Evolutionary conservation across 2,113 vertebrate species (phyloP), one percentile per base, ranked within the genome.

Genomic region (Urocitellus parryii): DNA sequence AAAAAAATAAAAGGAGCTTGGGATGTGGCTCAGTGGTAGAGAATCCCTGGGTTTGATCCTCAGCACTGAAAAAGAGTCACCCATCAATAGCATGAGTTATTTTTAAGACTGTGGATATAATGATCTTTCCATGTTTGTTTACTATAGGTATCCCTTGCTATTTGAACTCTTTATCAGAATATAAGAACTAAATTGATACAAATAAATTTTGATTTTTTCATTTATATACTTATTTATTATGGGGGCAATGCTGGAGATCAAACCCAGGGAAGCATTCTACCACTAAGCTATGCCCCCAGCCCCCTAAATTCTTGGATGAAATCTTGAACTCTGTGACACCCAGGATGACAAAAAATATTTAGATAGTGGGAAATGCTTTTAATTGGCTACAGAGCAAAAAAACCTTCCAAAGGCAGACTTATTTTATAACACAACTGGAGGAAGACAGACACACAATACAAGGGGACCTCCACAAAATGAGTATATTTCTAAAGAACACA

Each of bases 401-500:
- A 45, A 45, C 45, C 45, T 45, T 45, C 45, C 48, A 93, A 88
- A 91, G 78, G 42, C 48, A 91, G 65, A 85, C 17, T 37, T 37
- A n/a, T 22, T 74, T 95, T 67, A 87, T 82, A 95, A 94, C 25
- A 61, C 9, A 83, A 45, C 84, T 91, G 25, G 67, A 94, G 27
- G 25, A 74, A 91, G 58, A 27, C 53, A 29, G 27, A 82, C 42
- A 72, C 37, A 63, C 74, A n/a, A 48, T 48, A 87, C 27, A 58
- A 51, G 27, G 87, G 53, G 63, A 88, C 13, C 20, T 91, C 34
- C 11, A 83, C 70, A 95, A 94, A 95, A 93, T 83, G 45, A 91
- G 45, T 67, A 13, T 34, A 94, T 81, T 90, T 93, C 93, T 90
- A 22, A 25, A 94, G 94, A 94, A 72, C 17, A 86, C n/a, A 93